phyloP scores from a whole-genome alignment of 2,888 invertebrate genomes.

The Onthophagus sagittarius region DNA sequence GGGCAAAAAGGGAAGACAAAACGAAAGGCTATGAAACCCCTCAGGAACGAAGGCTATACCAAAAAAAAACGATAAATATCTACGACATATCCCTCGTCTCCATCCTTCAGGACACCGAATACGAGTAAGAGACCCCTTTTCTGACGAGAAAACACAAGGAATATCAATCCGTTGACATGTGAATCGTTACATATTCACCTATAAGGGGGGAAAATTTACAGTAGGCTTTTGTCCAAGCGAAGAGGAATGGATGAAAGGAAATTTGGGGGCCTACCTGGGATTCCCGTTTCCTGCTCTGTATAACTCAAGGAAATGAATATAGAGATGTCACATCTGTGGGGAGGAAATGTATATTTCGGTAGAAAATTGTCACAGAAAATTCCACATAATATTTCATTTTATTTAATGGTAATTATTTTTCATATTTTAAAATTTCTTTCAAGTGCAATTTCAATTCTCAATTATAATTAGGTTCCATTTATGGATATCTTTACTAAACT shows the following conservation, averaged over 20 bases:
- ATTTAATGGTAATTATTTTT: too few relatives aligned
- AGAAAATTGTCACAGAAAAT: background rate
- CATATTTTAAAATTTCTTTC: too few relatives aligned
- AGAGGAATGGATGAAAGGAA: background rate
- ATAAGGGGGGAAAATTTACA: constrained; percentile 1
- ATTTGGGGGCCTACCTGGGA: background rate
- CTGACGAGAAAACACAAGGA: constrained; percentile 19
- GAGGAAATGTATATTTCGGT: background rate
- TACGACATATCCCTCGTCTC: constrained; percentile 19
- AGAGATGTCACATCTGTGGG: constrained; percentile 1
- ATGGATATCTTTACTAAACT: too few relatives aligned
- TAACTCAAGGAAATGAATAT: constrained; percentile 6
- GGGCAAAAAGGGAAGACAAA: constrained; percentile 15
- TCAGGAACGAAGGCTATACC: constrained; percentile 1
- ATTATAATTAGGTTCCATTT: too few relatives aligned
- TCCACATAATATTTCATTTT: background rate
- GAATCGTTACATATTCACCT: constrained; percentile 21
- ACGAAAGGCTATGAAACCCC: constrained; percentile 4
- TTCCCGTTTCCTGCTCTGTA: background rate
- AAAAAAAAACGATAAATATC: constrained; percentile 23
- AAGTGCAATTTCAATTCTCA: too few relatives aligned
- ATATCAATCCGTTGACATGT: constrained; percentile 20
- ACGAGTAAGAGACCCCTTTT: constrained; percentile 11
- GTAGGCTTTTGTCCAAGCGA: background rate
- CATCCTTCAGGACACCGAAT: constrained; percentile 18